phyloP scores from a whole-genome alignment of 2,113 vertebrate genomes.

The Kryptolebias marmoratus region DNA sequence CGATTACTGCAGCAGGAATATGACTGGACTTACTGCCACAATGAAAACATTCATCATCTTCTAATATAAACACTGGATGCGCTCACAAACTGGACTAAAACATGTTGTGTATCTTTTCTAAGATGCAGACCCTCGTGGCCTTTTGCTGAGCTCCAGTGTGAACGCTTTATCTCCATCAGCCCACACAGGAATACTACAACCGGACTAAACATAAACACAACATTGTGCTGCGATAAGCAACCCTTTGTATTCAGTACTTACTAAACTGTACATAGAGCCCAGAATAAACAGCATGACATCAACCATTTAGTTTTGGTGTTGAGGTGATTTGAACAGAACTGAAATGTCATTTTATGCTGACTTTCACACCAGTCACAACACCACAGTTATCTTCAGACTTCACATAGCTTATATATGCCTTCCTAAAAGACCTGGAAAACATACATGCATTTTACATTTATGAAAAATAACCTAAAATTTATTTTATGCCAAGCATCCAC shows the following conservation, averaged over 20 bases:
- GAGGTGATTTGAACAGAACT: slow-evolving; percentile 19
- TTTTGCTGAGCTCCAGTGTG: slow-evolving; percentile 38
- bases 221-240: slow-evolving; percentile 61
- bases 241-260: slow-evolving; percentile 51
- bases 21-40: slow-evolving; percentile 27
- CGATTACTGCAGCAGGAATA: slow-evolving; percentile 58
- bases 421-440: too few species aligned
- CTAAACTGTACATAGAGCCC: slow-evolving; percentile 21
- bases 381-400: slow-evolving; percentile 19
- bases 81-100: slow-evolving; percentile 6
- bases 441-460: too few species aligned
- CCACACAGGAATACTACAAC: slow-evolving; percentile 56
- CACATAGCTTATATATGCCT: background rate
- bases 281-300: slow-evolving; percentile 32
- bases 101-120: slow-evolving; percentile 1
- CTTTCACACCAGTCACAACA: slow-evolving; percentile 3
- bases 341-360: slow-evolving; percentile 13
- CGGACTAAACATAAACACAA: slow-evolving; percentile 56
- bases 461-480: background rate
- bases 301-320: slow-evolving; percentile 14
- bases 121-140: background rate
- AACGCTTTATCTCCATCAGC: slow-evolving; percentile 44
- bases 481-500: background rate
- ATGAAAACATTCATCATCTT: slow-evolving; percentile 29
- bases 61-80: slow-evolving; percentile 15